Percentiles rank a stretch among this genome's conserved stretches.
Evolutionary conservation across 2,113 vertebrate species (phyloP).

Genomic region (Glaucomys volans): DNA sequence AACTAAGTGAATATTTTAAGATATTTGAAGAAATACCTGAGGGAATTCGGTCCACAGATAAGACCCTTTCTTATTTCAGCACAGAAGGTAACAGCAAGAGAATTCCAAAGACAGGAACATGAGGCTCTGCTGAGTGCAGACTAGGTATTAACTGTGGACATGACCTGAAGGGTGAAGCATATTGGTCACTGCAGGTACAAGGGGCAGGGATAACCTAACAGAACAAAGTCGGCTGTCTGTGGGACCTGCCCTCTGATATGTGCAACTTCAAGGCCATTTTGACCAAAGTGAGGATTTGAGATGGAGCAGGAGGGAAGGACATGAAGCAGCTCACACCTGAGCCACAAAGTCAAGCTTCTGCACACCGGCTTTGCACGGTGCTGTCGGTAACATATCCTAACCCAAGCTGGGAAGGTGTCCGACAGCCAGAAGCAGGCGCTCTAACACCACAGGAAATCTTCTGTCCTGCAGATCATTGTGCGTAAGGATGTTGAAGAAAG

Average conservation of each 20-base stretch:
- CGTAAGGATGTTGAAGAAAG: slow-evolving; percentile 65
- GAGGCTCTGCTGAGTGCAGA: background rate
- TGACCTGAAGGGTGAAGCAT: background rate
- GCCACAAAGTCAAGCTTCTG: background rate
- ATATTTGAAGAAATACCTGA: slow-evolving; percentile 52
- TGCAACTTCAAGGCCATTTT: background rate
- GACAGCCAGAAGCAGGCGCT: background rate
- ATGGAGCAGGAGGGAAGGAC: background rate
- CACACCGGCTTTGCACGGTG: background rate
- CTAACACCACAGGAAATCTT: background rate
- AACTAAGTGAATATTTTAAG: slow-evolving; percentile 74
- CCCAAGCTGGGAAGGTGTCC: background rate
- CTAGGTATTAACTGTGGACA: background rate
- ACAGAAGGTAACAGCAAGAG: background rate
- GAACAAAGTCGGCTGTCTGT: background rate
- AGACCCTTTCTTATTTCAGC: slow-evolving; percentile 55
- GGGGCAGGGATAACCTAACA: background rate
- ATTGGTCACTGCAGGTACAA: background rate
- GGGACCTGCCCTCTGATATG: background rate
- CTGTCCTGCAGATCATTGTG: slow-evolving; percentile 17
- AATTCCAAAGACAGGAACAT: background rate
- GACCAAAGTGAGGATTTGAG: background rate
- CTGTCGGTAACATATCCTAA: background rate
- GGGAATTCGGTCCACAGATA: slow-evolving; percentile 43
- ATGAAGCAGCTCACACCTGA: background rate